These are phyloP conservation scores for Philaethria dido DNA, from an alignment of 2,888 invertebrate genomes.

Conservation along the genomic window DNA sequence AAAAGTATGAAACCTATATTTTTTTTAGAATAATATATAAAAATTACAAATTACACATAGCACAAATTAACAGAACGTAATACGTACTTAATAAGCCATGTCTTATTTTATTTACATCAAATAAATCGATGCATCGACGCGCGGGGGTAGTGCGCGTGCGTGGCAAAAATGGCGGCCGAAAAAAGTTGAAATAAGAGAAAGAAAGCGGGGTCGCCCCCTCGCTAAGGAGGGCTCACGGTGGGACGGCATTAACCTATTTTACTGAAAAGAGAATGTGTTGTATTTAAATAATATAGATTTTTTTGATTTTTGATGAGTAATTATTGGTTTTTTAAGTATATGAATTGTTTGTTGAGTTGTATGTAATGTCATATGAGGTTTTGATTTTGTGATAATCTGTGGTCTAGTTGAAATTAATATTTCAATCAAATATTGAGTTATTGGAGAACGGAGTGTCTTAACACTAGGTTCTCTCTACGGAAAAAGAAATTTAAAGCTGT, in stretches of 20 bases:
- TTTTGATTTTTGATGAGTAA: too few relatives aligned
- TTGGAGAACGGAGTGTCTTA: too few relatives aligned
- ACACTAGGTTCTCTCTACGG: too few relatives aligned
- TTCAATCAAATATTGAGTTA: too few relatives aligned
- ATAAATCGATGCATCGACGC: conserved; percentile 72
- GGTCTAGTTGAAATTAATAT: too few relatives aligned
- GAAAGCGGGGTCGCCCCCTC: conserved; percentile 58
- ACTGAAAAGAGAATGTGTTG: conserved; percentile 5
- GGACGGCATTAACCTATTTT: conserved; percentile 35
- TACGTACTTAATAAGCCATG: conserved; percentile 32
- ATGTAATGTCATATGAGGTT: too few relatives aligned
- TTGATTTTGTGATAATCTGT: too few relatives aligned
- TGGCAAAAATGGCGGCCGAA: conserved; percentile 78
- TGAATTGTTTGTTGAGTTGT: too few relatives aligned
- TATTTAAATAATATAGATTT: not conserved
- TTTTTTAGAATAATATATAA: not conserved
- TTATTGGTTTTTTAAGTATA: too few relatives aligned
- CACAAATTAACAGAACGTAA: conserved; percentile 24
- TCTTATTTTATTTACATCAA: conserved; percentile 66
- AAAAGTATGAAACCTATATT: not conserved
- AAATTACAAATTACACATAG: not conserved
- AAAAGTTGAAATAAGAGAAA: conserved; percentile 82
- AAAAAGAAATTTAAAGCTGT: too few relatives aligned
- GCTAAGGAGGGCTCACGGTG: conserved; percentile 60
- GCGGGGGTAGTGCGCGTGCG: conserved; percentile 67